phyloP scores from a whole-genome alignment of 2,113 vertebrate species.

The Sebastes fasciatus region DNA sequence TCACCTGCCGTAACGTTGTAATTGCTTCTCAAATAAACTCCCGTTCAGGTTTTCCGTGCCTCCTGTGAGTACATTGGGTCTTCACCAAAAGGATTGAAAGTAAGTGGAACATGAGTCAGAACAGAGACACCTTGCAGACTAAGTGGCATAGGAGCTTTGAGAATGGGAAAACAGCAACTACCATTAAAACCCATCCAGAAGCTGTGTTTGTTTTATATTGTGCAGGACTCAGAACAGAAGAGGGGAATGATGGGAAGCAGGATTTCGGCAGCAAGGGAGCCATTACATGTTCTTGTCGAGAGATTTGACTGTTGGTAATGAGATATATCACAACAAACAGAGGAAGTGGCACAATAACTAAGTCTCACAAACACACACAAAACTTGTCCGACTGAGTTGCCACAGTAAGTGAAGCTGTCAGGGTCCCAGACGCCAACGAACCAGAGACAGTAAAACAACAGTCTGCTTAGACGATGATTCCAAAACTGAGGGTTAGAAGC shows the following conservation, averaged over 20 bases:
- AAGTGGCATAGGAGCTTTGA: too few relatives aligned
- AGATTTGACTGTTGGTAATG: conserved; percentile 28
- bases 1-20: too few relatives aligned
- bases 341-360: background rate
- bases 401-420: conserved; percentile 31
- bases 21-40: too few relatives aligned
- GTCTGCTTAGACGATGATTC: conserved; percentile 27
- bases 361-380: background rate
- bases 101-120: too few relatives aligned
- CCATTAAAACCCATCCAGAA: conserved; percentile 2
- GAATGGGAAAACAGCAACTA: too few relatives aligned
- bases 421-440: conserved; percentile 34
- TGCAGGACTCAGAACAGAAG: background rate
- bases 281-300: background rate
- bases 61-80: too few relatives aligned
- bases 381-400: conserved; percentile 21
- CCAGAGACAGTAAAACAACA: conserved; percentile 48
- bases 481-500: conserved; percentile 42
- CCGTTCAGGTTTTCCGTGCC: too few relatives aligned
- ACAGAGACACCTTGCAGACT: too few relatives aligned
- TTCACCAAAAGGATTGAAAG: too few relatives aligned
- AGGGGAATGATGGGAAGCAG: background rate
- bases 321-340: conserved; percentile 23
- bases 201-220: background rate
- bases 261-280: background rate